A percentile compares a stretch with the other conserved stretches of the same genome.
Conservation (phyloP, 2,113 vertebrate species). For the Sorex fumeus region DNA sequence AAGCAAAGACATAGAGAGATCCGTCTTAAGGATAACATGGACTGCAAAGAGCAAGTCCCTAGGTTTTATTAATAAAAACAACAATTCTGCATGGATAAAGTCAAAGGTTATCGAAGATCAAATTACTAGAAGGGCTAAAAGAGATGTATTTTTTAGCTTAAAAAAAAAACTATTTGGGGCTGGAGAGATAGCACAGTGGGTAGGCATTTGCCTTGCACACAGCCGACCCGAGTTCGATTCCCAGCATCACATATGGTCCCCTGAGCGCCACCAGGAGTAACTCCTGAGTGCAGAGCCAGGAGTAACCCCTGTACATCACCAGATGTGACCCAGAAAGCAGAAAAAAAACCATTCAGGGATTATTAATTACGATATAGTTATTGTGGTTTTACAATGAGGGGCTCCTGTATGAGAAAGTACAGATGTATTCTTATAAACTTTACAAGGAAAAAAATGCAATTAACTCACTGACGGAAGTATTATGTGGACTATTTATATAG, state of each 20-base stretch:
- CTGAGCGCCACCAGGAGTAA: too few species aligned
- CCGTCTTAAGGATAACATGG: too few species aligned
- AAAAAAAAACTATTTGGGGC: too few species aligned
- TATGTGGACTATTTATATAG: conserved; percentile 42
- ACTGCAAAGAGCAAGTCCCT: background rate
- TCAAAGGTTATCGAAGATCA: conserved; percentile 21
- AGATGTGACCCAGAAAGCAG: too few species aligned
- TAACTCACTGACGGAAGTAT: background rate
- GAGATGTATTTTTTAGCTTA: background rate
- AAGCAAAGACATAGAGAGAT: too few species aligned
- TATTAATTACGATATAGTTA: background rate
- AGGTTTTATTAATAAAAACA: conserved; percentile 27
- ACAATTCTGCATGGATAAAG: background rate
- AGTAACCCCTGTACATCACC: too few species aligned
- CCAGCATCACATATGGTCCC: too few species aligned
- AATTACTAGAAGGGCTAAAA: conserved; percentile 16
- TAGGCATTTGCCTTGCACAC: too few species aligned
- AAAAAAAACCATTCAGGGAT: conserved; percentile 17
- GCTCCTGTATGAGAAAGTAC: conserved; percentile 3
- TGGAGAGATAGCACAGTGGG: too few species aligned
- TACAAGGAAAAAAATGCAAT: conserved; percentile 42
- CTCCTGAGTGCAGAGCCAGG: too few species aligned
- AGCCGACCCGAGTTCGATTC: too few species aligned
- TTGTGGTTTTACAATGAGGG: conserved; percentile 29
- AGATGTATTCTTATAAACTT: conserved; percentile 11